phyloP scores from a whole-genome alignment of 2,113 vertebrate genomes.

The Brachionichthys hirsutus region DNA sequence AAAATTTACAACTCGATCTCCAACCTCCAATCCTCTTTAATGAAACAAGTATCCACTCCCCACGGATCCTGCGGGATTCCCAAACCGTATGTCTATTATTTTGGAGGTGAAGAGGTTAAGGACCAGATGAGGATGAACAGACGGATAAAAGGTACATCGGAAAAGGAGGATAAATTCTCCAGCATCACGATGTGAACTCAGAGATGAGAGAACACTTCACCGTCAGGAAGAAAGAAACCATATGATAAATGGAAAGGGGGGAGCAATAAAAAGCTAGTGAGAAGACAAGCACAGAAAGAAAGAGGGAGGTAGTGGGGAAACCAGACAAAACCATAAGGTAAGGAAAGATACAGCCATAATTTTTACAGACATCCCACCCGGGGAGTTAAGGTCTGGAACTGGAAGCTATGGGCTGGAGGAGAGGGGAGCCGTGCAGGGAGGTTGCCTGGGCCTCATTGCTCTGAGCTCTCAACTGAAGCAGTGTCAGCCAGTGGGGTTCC shows the following conservation, averaged over 20 bases:
- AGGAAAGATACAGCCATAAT: conserved; percentile 53
- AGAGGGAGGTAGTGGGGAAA: not conserved
- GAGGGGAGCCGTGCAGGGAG: conserved; percentile 51
- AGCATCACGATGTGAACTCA: not conserved
- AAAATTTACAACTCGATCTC: not conserved
- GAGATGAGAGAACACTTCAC: conserved; percentile 2
- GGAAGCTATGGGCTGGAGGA: conserved; percentile 53
- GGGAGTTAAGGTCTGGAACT: conserved; percentile 59
- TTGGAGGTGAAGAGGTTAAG: conserved; percentile 10
- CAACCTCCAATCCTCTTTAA: conserved; percentile 2
- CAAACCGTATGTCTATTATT: conserved; percentile 10
- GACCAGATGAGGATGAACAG: conserved; percentile 9
- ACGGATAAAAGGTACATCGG: conserved; percentile 3
- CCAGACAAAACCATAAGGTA: conserved; percentile 48
- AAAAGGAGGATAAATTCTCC: conserved; percentile 3
- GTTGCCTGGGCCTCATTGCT: conserved; percentile 68
- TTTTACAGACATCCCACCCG: conserved; percentile 68
- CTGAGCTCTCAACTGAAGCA: conserved; percentile 66
- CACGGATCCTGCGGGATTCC: not conserved
- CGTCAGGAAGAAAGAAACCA: conserved; percentile 10
- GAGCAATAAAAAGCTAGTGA: conserved; percentile 17
- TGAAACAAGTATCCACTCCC: not conserved
- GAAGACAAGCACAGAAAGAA: conserved; percentile 23
- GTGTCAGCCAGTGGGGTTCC: conserved; percentile 70
- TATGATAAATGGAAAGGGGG: too few species aligned